Base-by-base conservation (phyloP, 2,797 vertebrate species). In the Chromobotia macracanthus region DNA sequence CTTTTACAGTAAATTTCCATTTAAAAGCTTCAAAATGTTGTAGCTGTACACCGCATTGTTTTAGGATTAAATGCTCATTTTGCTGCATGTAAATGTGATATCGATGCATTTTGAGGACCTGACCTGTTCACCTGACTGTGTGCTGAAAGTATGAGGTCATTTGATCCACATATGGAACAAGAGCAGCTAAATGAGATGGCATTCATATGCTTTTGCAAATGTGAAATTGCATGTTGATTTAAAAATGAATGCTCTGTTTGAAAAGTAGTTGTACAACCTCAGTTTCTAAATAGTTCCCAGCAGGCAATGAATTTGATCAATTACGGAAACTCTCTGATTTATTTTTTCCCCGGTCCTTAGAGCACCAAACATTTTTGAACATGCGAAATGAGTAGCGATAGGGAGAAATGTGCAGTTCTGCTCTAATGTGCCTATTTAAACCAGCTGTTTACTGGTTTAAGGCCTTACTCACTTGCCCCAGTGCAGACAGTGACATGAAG, bases 81-180 rank as follows among this genome's bases (percentile, higher is more conserved):
- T n/a, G n/a, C n/a, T n/a, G n/a, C n/a, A n/a, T n/a, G n/a, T n/a
- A 84, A 78, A 89, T 87, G 76, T 86, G 84, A 85, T 85, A 38
- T 86, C 80, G 82, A 83, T 77, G 55, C 28, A 19, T 68, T 77
- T 46, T 28, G 44, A 63, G 56, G 51, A 60, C 66, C 63, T 81
- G 61, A 63, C 67, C 85, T 72, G 81, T 87, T 86, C 75, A 82
- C 84, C 80, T 86, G 87, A 88, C 87, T 85, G 80, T 79, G 84
- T 76, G 81, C 19, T 41, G 38, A 9, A 41, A 41, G 38, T 10
- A 41, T 77, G 87, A 87, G 86, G 85, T 89, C 89, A 90, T 87
- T 92, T 91, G 90, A 83, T 82, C 76, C 83, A 80, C 91, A 93
- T 90, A 91, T 90, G 90, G 88, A 92, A 70, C 64, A 16, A 83